These are phyloP conservation scores for Hemistola chrysoprasaria DNA, from an alignment of 2,888 invertebrate genomes.

Conservation along the genomic window DNA sequence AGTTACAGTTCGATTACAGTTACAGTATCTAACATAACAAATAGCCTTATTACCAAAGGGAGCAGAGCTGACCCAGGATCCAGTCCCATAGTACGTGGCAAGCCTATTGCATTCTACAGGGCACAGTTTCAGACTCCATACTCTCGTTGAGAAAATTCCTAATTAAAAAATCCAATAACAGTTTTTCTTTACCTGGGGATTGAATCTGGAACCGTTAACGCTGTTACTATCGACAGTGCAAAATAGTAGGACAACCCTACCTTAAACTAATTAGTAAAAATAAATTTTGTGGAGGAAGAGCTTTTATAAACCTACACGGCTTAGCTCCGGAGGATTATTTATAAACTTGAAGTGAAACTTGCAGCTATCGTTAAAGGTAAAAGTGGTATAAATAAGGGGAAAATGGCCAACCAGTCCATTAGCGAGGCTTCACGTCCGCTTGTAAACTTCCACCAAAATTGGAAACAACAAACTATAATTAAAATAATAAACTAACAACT, in stretches of 20 bases:
- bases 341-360: slow-evolving; percentile 39
- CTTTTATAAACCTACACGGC: slow-evolving; percentile 17
- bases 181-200: no score
- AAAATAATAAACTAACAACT: slow-evolving; percentile 21
- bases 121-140: no score
- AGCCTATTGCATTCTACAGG: no score
- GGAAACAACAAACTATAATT: slow-evolving; percentile 23
- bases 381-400: slow-evolving; percentile 28
- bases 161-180: no score
- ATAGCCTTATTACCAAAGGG: no score
- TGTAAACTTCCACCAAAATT: slow-evolving; percentile 20
- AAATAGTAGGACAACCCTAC: slow-evolving; percentile 30
- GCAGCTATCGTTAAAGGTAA: slow-evolving; percentile 37
- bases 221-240: slow-evolving; percentile 2
- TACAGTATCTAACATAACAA: no score
- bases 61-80: no score
- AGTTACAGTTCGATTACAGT: no score
- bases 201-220: not conserved
- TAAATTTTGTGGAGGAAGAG: slow-evolving; percentile 45
- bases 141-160: no score
- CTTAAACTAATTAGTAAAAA: slow-evolving; percentile 52
- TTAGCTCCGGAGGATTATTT: slow-evolving; percentile 34
- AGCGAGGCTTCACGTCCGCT: slow-evolving; percentile 13
- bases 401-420: slow-evolving; percentile 23
- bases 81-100: no score